These are phyloP conservation scores for Erebia aethiops DNA, from an alignment of 2,888 invertebrate species.

Conservation along the genomic window DNA sequence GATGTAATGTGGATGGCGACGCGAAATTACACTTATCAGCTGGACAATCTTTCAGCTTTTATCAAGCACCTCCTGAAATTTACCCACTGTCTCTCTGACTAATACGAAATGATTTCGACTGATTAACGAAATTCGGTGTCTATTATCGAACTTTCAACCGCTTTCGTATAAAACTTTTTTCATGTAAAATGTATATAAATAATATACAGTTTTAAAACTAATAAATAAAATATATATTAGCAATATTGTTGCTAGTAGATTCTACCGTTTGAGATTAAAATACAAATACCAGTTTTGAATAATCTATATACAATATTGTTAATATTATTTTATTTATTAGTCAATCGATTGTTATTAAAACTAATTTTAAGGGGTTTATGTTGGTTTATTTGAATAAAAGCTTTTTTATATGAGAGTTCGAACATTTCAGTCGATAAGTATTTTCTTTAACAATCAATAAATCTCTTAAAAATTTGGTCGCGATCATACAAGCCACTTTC, in stretches of 20 bases:
- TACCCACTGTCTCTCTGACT: conserved; percentile 24
- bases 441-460: neutral
- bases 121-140: conserved; percentile 51
- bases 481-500: neutral
- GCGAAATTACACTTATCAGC: neutral
- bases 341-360: conserved; percentile 7
- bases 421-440: neutral
- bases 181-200: conserved; percentile 19
- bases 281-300: conserved; percentile 18
- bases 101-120: conserved; percentile 52
- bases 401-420: neutral
- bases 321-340: conserved; percentile 23
- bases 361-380: conserved; percentile 1
- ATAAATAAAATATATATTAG: conserved; percentile 25
- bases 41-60: neutral
- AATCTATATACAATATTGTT: conserved; percentile 26
- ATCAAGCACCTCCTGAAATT: neutral
- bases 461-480: neutral
- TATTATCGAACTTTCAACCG: conserved; percentile 29
- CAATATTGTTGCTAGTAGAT: conserved; percentile 31
- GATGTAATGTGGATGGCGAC: no score
- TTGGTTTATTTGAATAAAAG: neutral
- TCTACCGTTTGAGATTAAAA: conserved; percentile 37
- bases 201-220: conserved; percentile 1
- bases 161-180: conserved; percentile 25